A percentile compares a stretch with the other conserved stretches of the same genome.
Conservation (phyloP, 2,888 invertebrate species). For the Syrista parreyssii region DNA sequence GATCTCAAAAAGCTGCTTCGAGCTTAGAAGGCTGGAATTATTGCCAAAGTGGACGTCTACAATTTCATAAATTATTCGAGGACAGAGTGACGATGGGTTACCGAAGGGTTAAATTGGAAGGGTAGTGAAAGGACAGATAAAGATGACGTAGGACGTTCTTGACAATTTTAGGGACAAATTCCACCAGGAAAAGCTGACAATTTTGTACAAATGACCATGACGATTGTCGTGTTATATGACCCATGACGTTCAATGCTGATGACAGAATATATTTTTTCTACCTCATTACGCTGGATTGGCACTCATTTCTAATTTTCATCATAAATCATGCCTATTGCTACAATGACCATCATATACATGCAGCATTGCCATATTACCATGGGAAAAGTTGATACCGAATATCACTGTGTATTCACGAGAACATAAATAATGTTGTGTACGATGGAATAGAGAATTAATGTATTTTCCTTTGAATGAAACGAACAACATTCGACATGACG, state of each 20-base stretch:
- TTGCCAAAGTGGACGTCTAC: too few species aligned
- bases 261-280: background rate
- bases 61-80: constrained; percentile 22
- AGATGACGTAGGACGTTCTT: constrained; percentile 18
- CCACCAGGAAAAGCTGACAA: constrained; percentile 6
- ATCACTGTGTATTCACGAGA: background rate
- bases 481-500: background rate
- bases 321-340: background rate
- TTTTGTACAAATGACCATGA: constrained; percentile 25
- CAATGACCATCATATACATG: background rate
- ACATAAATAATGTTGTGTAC: background rate
- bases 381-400: background rate
- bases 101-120: constrained; percentile 25
- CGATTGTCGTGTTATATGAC: constrained; percentile 36
- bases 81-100: constrained; percentile 19
- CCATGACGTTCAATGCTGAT: background rate
- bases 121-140: constrained; percentile 14
- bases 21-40: background rate
- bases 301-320: background rate
- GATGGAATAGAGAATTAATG: background rate
- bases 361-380: too few species aligned
- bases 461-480: background rate
- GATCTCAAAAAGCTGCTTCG: background rate
- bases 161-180: constrained; percentile 39
- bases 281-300: background rate